Evolutionary conservation across 1,140 invertebrate species (phyloP), one percentile per base, ranked within the genome.

Genomic region (Caenorhabditis remanei): DNA sequence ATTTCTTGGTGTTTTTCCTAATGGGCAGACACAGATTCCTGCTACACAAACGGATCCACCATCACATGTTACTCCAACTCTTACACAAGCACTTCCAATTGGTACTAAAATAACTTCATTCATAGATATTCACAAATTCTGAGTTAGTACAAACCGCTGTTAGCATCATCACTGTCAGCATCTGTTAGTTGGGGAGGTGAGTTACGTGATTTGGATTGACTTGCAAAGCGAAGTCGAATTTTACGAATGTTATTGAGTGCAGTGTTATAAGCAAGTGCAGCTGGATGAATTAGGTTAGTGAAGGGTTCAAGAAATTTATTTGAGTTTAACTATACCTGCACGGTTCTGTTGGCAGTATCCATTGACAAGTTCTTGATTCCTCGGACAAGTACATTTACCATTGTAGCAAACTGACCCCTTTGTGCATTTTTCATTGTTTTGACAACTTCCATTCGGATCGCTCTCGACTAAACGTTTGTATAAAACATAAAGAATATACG

Each of bases 1-100:
- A 19, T 88, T 46, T 13, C 50, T 79, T 24, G 84, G 50, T 19
- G 83, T 84, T 46, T 58, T 67, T 50, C 88, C 88, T 13, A 88
- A 83, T 43, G 87, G 87, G 65, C 88, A 89, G 11, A 85, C 84
- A 75, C 88, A 89, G 9, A 79, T 71, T 46, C 88, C 88, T 24
- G 83, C 84, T 9, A 85, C 84, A 61, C 88, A 89, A 46, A 89
- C 61, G 3, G 87, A 88, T 56, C 67, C 84, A 14, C 88, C 87
- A 16, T 84, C 87, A 85, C 87, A 89, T 19, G 67, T 53, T 9
- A 85, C 83, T 19, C 83, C 86, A 8, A 85, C 58, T 40, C 83
- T n/a, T 21, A 87, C 67, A 84, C 88, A 89, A 8, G 83, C 58
- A 41, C 67, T 88, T 21, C 85, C 85, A 56, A 85, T 85, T 21